These are phyloP conservation scores for Drosophila simulans DNA, from an alignment of 1,140 invertebrate genomes.

Conservation along the genomic window DNA sequence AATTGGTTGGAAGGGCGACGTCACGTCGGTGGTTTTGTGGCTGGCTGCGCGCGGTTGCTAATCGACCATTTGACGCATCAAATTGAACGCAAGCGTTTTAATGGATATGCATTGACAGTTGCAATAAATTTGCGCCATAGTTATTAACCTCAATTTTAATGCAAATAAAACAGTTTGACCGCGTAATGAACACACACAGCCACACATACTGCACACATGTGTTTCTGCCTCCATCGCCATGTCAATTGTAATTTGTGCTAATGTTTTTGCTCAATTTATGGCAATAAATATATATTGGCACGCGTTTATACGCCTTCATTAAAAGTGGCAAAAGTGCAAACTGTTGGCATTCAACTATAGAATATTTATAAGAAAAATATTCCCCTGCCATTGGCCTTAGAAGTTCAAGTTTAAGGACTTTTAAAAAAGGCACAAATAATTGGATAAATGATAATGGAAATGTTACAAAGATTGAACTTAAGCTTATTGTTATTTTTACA, in stretches of 20 bases:
- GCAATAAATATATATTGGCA: constrained; percentile 41
- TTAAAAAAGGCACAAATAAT: too few species aligned
- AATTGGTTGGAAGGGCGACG: not conserved
- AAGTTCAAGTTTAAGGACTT: too few species aligned
- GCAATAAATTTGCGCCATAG: constrained; percentile 59
- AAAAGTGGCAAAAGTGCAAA: not conserved
- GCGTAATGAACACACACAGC: constrained; percentile 38
- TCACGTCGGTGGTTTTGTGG: constrained; percentile 2
- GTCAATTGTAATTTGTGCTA: constrained; percentile 36
- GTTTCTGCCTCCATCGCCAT: constrained; percentile 28
- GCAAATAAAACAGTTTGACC: constrained; percentile 60
- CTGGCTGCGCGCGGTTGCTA: constrained; percentile 18
- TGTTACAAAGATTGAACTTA: too few species aligned
- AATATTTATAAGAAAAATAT: not conserved
- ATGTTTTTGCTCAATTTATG: constrained; percentile 39
- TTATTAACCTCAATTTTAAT: constrained; percentile 74
- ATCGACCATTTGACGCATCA: constrained; percentile 55
- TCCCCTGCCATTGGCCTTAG: not conserved
- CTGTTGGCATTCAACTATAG: not conserved
- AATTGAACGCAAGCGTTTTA: constrained; percentile 57
- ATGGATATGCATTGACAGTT: constrained; percentile 65
- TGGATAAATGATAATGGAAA: too few species aligned
- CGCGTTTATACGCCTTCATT: not conserved
- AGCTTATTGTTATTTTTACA: too few species aligned
- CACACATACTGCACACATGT: constrained; percentile 1